phyloP scores from a whole-genome alignment of 2,888 invertebrate species.

The Germaria angustata region DNA sequence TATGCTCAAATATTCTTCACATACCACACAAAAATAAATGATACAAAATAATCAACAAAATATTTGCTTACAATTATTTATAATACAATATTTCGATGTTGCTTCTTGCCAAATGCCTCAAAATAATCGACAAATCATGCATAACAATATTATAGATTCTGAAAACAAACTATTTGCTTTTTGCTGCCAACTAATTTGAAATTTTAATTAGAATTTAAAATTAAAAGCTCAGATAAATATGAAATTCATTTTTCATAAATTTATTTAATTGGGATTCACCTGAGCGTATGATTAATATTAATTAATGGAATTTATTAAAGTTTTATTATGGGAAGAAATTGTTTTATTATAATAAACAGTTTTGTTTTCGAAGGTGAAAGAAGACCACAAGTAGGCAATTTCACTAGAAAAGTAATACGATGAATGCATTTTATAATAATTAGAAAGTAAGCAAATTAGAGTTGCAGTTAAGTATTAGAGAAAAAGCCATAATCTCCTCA shows the following conservation, averaged over 20 bases:
- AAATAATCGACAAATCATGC: constrained; percentile 34
- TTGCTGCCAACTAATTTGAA: neutral
- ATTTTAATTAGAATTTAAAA: neutral
- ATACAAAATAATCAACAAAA: neutral
- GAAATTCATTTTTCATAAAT: too few species aligned
- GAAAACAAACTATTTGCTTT: neutral
- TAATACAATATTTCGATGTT: neutral
- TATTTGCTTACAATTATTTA: neutral
- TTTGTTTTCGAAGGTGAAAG: neutral
- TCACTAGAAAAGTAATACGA: too few species aligned
- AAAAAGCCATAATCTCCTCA: too few species aligned
- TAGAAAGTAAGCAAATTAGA: too few species aligned
- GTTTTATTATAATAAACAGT: neutral
- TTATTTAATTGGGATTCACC: neutral
- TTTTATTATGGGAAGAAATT: neutral
- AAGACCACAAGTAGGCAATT: too few species aligned
- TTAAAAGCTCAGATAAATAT: neutral
- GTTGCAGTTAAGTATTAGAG: too few species aligned
- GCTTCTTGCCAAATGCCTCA: constrained; percentile 43
- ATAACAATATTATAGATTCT: constrained; percentile 2
- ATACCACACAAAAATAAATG: constrained; percentile 19
- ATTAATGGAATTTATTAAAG: neutral
- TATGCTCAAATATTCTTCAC: neutral
- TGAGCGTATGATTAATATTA: constrained; percentile 32
- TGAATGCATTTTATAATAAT: too few species aligned